phyloP scores from a whole-genome alignment of 2,888 invertebrate species.

The Adineta ricciae region DNA sequence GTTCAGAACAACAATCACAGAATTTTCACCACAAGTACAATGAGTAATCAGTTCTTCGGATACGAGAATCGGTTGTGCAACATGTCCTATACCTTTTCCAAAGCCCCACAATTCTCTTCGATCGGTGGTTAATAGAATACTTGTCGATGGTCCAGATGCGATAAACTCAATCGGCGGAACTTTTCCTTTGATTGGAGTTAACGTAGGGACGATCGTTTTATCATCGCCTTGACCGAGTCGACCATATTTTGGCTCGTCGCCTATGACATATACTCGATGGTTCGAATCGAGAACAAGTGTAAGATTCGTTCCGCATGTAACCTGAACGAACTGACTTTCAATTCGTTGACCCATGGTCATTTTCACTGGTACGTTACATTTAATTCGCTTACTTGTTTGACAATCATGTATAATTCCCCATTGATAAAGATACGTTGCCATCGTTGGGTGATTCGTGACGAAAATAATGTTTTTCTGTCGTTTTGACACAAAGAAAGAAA shows the following conservation, averaged over 20 bases:
- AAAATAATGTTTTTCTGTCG: too few species aligned
- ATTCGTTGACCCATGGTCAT: neutral
- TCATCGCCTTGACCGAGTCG: slow-evolving; percentile 12
- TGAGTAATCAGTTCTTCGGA: neutral
- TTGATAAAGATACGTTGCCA: neutral
- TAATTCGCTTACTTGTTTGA: neutral
- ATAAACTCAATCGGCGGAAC: neutral
- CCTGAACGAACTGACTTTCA: neutral
- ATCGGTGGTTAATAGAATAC: neutral
- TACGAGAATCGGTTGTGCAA: neutral
- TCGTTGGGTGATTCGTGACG: neutral
- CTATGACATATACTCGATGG: neutral
- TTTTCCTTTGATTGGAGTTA: neutral
- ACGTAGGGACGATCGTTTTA: neutral
- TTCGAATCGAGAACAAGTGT: neutral
- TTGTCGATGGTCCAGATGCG: slow-evolving; percentile 1
- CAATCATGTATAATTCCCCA: slow-evolving; percentile 4
- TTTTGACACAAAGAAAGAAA: too few species aligned
- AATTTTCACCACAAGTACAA: neutral
- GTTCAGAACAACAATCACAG: neutral
- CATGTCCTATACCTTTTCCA: neutral
- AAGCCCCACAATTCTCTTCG: neutral
- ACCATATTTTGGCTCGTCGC: slow-evolving; percentile 17
- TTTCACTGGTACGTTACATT: neutral
- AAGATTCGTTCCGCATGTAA: neutral